Evolutionary conservation across 2,113 vertebrate species (phyloP).

Genomic region (Pachyramphus minor): DNA sequence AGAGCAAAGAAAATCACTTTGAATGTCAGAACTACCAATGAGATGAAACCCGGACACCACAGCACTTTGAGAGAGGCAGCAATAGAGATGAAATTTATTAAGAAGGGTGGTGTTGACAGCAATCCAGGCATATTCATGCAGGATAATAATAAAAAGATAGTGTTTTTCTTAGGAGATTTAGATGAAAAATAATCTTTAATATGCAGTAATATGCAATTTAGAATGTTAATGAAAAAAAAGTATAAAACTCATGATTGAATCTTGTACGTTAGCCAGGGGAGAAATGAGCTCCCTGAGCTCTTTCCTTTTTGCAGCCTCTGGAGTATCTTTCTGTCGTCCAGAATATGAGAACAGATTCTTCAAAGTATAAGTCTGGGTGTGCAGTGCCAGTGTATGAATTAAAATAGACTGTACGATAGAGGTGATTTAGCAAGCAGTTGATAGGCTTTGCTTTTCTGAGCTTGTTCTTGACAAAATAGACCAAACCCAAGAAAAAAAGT

Average conservation of each 20-base stretch:
- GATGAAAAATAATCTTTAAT: not conserved
- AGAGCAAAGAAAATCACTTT: not conserved
- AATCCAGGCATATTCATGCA: not conserved
- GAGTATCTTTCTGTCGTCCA: conserved; percentile 23
- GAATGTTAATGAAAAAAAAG: not conserved
- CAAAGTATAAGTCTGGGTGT: not conserved
- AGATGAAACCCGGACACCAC: not conserved
- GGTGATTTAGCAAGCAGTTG: not conserved
- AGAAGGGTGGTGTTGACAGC: not conserved
- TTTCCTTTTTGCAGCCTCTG: not conserved
- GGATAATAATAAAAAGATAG: not conserved
- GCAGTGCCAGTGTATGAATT: not conserved
- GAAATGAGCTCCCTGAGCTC: conserved; percentile 5
- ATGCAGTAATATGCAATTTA: not conserved
- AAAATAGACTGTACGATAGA: conserved; percentile 2
- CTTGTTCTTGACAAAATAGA: not conserved
- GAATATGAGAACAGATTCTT: conserved; percentile 42
- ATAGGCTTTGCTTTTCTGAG: conserved; percentile 8
- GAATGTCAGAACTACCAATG: not conserved
- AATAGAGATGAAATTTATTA: not conserved
- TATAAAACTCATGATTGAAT: conserved; percentile 1
- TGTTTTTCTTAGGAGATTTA: not conserved
- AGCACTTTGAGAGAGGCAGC: not conserved
- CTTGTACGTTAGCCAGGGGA: not conserved
- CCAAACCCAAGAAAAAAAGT: not conserved